Conservation (phyloP, 2,888 invertebrate genomes). For the Drosophila borborema region DNA sequence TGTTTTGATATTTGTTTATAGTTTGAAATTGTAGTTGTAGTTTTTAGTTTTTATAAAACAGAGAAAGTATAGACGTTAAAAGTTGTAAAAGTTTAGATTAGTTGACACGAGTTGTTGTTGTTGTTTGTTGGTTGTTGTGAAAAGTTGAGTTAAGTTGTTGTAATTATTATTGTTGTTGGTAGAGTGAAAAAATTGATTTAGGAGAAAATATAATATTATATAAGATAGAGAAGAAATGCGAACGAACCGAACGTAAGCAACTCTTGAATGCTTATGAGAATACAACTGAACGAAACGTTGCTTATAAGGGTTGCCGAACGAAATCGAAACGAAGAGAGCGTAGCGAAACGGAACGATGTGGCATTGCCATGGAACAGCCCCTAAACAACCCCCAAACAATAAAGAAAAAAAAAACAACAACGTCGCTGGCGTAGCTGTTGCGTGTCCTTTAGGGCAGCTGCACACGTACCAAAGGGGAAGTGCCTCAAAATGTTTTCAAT, state of each 20-base stretch:
- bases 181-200: constrained; percentile 82
- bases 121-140: constrained; percentile 78
- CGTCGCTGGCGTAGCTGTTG: constrained; percentile 64
- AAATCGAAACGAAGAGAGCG: constrained; percentile 41
- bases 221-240: constrained; percentile 86
- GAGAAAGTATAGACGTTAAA: constrained; percentile 71
- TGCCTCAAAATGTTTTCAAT: neutral
- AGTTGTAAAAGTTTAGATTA: constrained; percentile 77
- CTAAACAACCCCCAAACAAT: constrained; percentile 66
- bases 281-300: constrained; percentile 73
- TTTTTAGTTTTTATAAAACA: constrained; percentile 60
- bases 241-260: constrained; percentile 86
- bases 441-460: constrained; percentile 59
- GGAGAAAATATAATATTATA: constrained; percentile 85
- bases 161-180: constrained; percentile 78
- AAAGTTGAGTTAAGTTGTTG: constrained; percentile 68
- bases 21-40: constrained; percentile 33
- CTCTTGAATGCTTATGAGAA: constrained; percentile 86
- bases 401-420: constrained; percentile 12
- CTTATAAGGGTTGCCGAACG: constrained; percentile 82
- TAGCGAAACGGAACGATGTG: constrained; percentile 31
- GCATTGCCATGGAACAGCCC: constrained; percentile 32
- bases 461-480: constrained; percentile 33
- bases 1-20: constrained; percentile 39
- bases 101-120: constrained; percentile 74